Evolutionary conservation across 1,140 invertebrate species (phyloP), one percentile per base, ranked within the genome.

Genomic region (Cydia splendana): DNA sequence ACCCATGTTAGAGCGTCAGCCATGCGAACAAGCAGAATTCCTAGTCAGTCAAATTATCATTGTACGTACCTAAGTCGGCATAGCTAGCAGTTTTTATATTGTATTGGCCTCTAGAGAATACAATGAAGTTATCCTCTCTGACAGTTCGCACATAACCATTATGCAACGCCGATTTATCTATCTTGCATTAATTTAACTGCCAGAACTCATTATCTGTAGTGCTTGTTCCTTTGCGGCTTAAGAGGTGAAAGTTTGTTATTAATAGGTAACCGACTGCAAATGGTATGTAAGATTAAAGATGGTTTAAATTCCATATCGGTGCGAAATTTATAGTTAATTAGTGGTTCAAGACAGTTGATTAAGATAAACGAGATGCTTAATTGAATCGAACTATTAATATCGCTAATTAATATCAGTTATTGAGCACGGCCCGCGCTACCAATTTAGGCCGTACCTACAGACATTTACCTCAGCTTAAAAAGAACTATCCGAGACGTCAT

Each of bases 1-100:
- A 84, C 75, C 80, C 79, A 53, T 78, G 79, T 79, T 78, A 77
- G 77, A 75, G 71, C 76, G 80, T 79, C 75, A 80, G 71, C 78
- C 79, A 82, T 80, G 79, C 80, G 78, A 80, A 74, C 78, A 77
- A 75, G 78, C 62, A 76, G 76, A 75, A 69, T 78, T 80, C 79
- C 78, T 51, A 71, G 67, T 75, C 24, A 38, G 75, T 79, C 79
- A 82, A 78, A 74, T 82, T 80, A 80, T 77, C 79, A 75, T 75
- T 74, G 67, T 71, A 42, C 38, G 5, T 42, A 48, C 42, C 18
- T 48, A 51, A 75, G 74, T n/a, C 48, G 20, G 45, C 74, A 51
- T 28, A 20, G n/a, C 45, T 28, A 20, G n/a, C 45, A 6, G 74
- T 75, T 75, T 51, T 75, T 53, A 57, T 75, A 42, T 28, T 75